phyloP scores from a whole-genome alignment of 2,797 vertebrate genomes.

The Eremophila alpestris region DNA sequence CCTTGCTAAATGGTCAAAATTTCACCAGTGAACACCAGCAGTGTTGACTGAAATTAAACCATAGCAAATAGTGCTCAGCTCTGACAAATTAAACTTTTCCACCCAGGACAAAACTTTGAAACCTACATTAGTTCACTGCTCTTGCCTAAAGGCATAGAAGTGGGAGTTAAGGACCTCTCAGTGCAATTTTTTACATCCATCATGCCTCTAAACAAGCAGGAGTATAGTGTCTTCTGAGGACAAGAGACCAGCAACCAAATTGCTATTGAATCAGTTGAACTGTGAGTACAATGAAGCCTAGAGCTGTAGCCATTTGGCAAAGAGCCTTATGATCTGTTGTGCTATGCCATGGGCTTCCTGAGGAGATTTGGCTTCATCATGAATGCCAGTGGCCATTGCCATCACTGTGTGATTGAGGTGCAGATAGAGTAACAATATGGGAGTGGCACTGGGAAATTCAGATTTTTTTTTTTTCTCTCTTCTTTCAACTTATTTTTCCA shows the following conservation, averaged over 20 bases:
- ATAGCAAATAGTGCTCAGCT: neutral
- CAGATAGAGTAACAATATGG: slow-evolving; percentile 30
- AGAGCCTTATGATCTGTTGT: slow-evolving; percentile 37
- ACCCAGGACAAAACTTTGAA: neutral
- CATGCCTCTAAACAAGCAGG: neutral
- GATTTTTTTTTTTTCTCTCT: neutral
- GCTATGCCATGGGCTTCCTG: slow-evolving; percentile 47
- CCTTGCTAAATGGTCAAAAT: neutral
- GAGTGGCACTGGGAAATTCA: slow-evolving; percentile 16
- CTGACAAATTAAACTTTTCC: neutral
- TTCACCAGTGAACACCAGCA: neutral
- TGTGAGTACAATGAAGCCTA: slow-evolving; percentile 34
- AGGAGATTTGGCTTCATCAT: slow-evolving; percentile 38
- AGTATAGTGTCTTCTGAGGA: slow-evolving; percentile 44
- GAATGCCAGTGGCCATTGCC: neutral
- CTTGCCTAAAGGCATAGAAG: neutral
- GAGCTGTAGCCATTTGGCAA: slow-evolving; percentile 54
- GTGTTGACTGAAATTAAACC: neutral
- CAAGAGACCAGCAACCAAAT: slow-evolving; percentile 33
- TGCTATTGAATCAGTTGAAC: slow-evolving; percentile 38
- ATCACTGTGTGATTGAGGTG: slow-evolving; percentile 46
- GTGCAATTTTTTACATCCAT: neutral
- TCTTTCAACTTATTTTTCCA: slow-evolving; percentile 58
- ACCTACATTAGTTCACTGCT: neutral
- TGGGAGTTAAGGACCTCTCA: neutral